Conservation (phyloP, 2,113 vertebrate species). For the Laterallus jamaicensis region DNA sequence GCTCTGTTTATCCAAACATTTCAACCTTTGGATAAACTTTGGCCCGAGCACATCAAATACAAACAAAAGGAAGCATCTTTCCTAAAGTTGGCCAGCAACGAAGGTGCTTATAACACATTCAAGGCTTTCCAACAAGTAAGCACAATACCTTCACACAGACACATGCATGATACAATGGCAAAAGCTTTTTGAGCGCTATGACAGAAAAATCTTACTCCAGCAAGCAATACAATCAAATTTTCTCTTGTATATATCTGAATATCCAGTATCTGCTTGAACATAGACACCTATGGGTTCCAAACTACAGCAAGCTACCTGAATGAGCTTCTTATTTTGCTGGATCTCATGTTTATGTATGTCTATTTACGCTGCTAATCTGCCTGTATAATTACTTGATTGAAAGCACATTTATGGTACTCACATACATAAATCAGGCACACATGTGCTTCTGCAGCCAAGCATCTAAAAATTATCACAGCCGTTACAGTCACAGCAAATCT, state of each 20-base stretch:
- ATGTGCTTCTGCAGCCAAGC: slow-evolving; percentile 42
- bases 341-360: background rate
- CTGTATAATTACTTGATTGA: slow-evolving; percentile 43
- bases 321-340: background rate
- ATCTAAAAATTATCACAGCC: slow-evolving; percentile 31
- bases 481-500: background rate
- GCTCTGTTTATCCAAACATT: background rate
- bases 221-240: background rate
- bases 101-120: background rate
- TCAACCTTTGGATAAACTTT: background rate
- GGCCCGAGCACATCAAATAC: background rate
- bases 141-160: background rate
- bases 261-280: background rate
- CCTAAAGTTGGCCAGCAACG: background rate
- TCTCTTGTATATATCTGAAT: background rate
- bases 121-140: background rate
- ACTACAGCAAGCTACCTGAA: background rate
- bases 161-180: background rate
- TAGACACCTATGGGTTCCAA: background rate
- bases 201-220: background rate
- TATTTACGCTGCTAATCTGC: slow-evolving; percentile 25
- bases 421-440: background rate
- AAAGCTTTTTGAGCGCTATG: background rate
- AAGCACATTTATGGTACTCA: background rate
- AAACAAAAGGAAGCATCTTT: background rate